Evolutionary conservation across 1,140 invertebrate genomes (phyloP).

Genomic region (Ditylenchus dipsaci): DNA sequence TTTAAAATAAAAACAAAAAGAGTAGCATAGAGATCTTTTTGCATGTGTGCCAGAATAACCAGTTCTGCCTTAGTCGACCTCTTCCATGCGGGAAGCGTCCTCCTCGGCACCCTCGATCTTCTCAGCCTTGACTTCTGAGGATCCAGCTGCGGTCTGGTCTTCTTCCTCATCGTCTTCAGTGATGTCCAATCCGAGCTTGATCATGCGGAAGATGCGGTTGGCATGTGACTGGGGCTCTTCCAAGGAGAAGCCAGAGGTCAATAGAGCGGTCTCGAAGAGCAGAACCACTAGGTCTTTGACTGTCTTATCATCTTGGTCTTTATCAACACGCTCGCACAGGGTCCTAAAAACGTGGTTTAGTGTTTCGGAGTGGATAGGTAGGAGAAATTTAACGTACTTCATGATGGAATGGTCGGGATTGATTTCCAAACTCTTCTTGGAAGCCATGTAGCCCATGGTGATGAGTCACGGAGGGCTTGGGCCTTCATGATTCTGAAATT

Average conservation of each 20-base stretch:
- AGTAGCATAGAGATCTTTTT: too few species aligned
- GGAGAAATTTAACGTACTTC: constrained; percentile 61
- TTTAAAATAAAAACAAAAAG: too few species aligned
- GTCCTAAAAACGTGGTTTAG: constrained; percentile 59
- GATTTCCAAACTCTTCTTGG: constrained; percentile 92
- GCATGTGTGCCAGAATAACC: too few species aligned
- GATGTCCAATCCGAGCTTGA: constrained; percentile 86
- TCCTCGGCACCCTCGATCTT: too few species aligned
- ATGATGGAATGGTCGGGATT: constrained; percentile 94
- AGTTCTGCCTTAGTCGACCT: constrained; percentile 95
- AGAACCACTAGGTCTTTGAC: constrained; percentile 88
- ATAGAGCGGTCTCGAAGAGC: constrained; percentile 80
- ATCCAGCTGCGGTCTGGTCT: constrained; percentile 67
- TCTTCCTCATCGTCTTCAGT: constrained; percentile 75
- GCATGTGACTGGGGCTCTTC: constrained; percentile 72
- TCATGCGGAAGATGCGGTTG: constrained; percentile 73
- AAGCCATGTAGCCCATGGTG: constrained; percentile 93
- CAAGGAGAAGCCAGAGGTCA: constrained; percentile 83
- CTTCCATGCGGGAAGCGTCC: constrained; percentile 72
- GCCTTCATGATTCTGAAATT: constrained; percentile 87
- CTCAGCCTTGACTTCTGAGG: constrained; percentile 69
- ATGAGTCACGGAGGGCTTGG: constrained; percentile 68
- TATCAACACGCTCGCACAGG: constrained; percentile 80
- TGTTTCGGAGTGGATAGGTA: background rate
- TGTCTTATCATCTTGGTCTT: constrained; percentile 93